Conservation (phyloP, 2,113 vertebrate genomes). For the Chiloscyllium plagiosum region DNA sequence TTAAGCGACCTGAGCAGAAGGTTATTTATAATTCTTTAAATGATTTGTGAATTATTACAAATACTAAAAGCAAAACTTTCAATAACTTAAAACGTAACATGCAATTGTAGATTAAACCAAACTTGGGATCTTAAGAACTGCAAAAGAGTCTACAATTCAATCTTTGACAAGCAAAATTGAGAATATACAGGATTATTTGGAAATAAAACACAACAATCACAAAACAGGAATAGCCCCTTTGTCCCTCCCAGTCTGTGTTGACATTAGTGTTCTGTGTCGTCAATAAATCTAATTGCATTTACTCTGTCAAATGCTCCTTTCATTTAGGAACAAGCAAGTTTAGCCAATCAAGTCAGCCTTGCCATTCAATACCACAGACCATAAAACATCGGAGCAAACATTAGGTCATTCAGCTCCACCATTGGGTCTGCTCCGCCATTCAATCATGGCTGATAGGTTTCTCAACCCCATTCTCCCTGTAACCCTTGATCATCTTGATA, state of each 20-base stretch:
- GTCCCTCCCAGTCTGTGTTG: not conserved
- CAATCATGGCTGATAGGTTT: too few species aligned
- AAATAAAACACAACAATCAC: not conserved
- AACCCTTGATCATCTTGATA: too few species aligned
- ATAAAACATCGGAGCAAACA: too few species aligned
- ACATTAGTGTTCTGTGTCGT: too few species aligned
- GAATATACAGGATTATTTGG: not conserved
- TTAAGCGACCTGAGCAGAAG: not conserved
- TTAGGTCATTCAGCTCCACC: too few species aligned
- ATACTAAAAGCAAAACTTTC: not conserved
- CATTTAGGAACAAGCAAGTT: too few species aligned
- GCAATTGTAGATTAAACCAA: not conserved
- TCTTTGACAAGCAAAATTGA: not conserved
- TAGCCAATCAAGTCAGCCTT: too few species aligned
- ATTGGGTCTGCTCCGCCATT: too few species aligned
- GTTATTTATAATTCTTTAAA: constrained; percentile 2
- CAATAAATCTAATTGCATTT: not conserved
- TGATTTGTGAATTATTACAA: not conserved
- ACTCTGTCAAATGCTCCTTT: not conserved
- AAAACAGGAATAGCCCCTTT: not conserved
- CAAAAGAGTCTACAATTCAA: not conserved
- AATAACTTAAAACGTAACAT: not conserved
- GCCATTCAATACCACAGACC: too few species aligned
- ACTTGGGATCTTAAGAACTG: not conserved
- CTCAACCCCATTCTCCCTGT: too few species aligned